phyloP scores from a whole-genome alignment of 2,113 vertebrate species.

The Eira barbara region DNA sequence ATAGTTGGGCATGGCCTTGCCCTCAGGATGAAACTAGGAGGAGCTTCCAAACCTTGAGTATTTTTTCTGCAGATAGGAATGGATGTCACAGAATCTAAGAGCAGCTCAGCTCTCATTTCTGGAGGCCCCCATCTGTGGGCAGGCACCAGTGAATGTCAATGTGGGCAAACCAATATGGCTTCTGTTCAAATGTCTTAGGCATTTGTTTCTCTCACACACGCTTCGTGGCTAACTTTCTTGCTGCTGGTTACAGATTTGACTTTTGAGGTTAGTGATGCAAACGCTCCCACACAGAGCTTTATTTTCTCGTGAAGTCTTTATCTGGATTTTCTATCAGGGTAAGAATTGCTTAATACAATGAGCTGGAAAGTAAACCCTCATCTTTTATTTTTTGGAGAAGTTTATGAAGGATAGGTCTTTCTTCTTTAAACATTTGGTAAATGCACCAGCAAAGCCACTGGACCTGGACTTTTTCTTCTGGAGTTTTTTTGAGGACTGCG shows the following conservation, averaged over 20 bases:
- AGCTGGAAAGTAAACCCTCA: not conserved
- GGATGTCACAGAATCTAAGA: not conserved
- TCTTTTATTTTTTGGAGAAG: not conserved
- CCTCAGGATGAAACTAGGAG: not conserved
- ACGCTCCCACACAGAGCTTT: not conserved
- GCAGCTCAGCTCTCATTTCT: not conserved
- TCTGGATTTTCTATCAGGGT: not conserved
- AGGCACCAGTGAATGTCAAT: fast-evolving
- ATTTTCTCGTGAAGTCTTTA: not conserved
- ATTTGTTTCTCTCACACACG: not conserved
- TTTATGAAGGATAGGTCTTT: not conserved
- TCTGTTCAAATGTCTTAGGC: not conserved
- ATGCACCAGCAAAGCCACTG: not conserved
- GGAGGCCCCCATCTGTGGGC: not conserved
- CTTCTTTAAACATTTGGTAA: not conserved
- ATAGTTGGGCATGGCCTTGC: not conserved
- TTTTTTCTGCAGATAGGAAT: not conserved
- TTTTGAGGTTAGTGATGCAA: not conserved
- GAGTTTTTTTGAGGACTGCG: not conserved
- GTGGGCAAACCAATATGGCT: not conserved
- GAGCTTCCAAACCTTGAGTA: not conserved
- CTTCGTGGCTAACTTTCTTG: not conserved
- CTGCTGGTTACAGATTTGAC: not conserved
- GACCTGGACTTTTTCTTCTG: not conserved
- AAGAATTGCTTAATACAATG: not conserved